A percentile compares a stretch with the other conserved stretches of the same genome.
These are phyloP conservation scores for Macrotrachela quadricornifera DNA, from an alignment of 1,140 invertebrate species.

Conservation along the genomic window DNA sequence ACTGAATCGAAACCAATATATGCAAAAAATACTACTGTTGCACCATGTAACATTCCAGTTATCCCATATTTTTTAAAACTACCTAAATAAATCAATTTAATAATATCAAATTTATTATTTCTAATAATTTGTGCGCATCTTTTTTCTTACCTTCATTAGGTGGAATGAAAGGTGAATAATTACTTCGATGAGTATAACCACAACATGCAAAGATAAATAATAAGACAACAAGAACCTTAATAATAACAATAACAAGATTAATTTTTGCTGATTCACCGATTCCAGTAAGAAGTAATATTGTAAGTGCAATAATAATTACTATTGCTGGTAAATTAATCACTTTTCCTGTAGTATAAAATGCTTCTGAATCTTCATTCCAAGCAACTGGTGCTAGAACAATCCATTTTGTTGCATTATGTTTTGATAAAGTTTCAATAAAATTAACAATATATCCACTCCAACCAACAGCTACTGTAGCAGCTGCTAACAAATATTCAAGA, in stretches of 20 bases:
- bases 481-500: conserved; percentile 60
- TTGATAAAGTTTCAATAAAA: conserved; percentile 21
- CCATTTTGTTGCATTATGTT: not conserved
- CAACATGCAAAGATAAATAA: no score
- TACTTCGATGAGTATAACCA: no score
- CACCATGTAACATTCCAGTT: conserved; percentile 2
- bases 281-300: conserved; percentile 14
- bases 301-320: conserved; percentile 23
- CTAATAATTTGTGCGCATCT: no score
- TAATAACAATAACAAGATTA: conserved; percentile 28
- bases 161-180: no score
- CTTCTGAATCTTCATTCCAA: not conserved
- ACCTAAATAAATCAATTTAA: not conserved
- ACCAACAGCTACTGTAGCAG: conserved; percentile 27
- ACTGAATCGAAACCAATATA: not conserved
- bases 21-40: conserved; percentile 3
- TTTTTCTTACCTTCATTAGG: no score
- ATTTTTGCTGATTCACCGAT: conserved; percentile 27
- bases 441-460: conserved; percentile 23
- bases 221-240: conserved; percentile 23
- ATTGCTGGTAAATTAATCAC: conserved; percentile 19
- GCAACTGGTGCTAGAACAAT: not conserved
- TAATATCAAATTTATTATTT: not conserved
- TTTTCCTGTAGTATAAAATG: conserved; percentile 17
- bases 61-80: conserved; percentile 1